These are phyloP conservation scores for Eudyptes chrysolophus DNA, from an alignment of 2,113 vertebrate species.

Conservation along the genomic window DNA sequence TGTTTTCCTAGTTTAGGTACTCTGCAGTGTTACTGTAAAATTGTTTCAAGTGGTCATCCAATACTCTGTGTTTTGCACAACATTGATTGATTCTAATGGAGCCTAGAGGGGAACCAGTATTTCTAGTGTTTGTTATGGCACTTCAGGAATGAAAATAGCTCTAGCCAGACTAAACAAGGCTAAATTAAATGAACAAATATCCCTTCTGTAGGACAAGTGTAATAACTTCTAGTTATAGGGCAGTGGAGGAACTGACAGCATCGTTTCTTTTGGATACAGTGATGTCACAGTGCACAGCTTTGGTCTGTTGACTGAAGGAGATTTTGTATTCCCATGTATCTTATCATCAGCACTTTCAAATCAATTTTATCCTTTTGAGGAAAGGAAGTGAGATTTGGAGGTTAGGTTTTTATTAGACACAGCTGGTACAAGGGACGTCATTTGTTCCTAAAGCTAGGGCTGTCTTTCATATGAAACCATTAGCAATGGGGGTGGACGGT, in stretches of 20 bases:
- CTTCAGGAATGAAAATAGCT: constrained; percentile 12
- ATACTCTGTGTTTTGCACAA: neutral
- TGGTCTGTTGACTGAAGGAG: neutral
- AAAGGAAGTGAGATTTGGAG: constrained; percentile 21
- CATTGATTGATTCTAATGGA: neutral
- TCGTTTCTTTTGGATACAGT: neutral
- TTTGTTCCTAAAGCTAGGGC: constrained; percentile 30
- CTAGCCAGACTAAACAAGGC: neutral
- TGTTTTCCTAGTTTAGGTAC: neutral
- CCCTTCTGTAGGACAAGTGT: neutral
- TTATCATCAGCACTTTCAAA: constrained; percentile 20
- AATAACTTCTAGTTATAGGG: neutral
- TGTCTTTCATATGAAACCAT: constrained; percentile 22
- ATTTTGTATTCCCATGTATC: constrained; percentile 37
- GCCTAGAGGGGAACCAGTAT: neutral
- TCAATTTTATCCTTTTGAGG: constrained; percentile 27
- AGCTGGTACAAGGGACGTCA: constrained; percentile 44
- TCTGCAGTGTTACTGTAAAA: neutral
- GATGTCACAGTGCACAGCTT: constrained; percentile 4
- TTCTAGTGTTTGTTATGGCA: neutral
- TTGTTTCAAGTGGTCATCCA: neutral
- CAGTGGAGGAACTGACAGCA: neutral
- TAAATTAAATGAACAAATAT: neutral
- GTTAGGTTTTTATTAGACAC: constrained; percentile 35
- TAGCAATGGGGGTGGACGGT: neutral